These are phyloP conservation scores for Spodoptera exigua DNA, from an alignment of 2,888 invertebrate species.

Conservation along the genomic window DNA sequence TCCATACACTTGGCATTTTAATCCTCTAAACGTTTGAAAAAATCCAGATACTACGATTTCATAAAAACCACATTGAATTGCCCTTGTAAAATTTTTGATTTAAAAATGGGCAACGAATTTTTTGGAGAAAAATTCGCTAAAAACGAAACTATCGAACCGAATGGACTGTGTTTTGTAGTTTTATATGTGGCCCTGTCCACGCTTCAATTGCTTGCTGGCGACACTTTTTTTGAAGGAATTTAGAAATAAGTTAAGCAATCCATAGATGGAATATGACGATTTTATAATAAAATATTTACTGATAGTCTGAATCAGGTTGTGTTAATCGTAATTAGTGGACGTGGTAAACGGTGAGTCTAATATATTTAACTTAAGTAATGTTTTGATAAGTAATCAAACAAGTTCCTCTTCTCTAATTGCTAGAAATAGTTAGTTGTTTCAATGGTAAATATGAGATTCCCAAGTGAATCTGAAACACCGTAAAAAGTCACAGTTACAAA, in stretches of 20 bases:
- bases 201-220: constrained; percentile 21
- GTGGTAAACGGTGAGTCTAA: no score
- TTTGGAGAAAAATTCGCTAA: constrained; percentile 32
- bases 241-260: constrained; percentile 16
- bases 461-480: no score
- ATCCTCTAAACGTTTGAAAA: constrained; percentile 55
- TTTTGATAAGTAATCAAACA: no score
- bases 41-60: constrained; percentile 33
- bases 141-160: constrained; percentile 31
- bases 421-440: no score
- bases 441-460: no score
- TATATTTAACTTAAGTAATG: no score
- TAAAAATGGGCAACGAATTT: constrained; percentile 42
- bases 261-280: not conserved
- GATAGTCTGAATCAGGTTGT: no score
- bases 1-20: not conserved
- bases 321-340: no score
- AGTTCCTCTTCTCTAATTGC: no score
- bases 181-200: constrained; percentile 32
- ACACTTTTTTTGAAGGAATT: constrained; percentile 3
- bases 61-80: constrained; percentile 23
- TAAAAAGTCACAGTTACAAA: no score
- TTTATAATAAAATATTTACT: no score
- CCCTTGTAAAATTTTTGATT: constrained; percentile 40
- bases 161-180: constrained; percentile 51